Base-by-base conservation (phyloP, 2,888 invertebrate species). In the Calliphora vomitoria region DNA sequence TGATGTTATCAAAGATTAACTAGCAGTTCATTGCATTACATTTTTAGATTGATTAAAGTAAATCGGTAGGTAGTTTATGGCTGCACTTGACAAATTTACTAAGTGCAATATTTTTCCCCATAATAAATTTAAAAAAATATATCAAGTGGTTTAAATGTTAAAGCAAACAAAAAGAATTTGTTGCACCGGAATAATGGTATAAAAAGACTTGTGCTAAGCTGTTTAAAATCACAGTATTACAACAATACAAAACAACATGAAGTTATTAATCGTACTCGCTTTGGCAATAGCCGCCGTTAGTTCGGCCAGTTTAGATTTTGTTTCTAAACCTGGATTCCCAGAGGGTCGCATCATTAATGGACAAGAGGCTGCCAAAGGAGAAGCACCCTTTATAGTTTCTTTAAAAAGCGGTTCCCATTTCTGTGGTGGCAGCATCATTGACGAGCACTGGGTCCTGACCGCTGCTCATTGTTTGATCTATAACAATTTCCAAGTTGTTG, bases 301-400 rank as follows among this genome's bases (percentile, higher is more conserved):
- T 50, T 86, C 89, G 11, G 90, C 90, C 41, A 89, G 83, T 64
- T 83, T 91, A 20, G 89, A 89, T 53, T 75, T 88, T 10, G 79
- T 91, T 31, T 75, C 66, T 38, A 75, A 76, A 74, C 91, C 91
- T 0, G 91, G 90, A 8, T 91, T 92, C 53, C 90, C 91, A 5
- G 89, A 90, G 71, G 92, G 92, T 4, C 91, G 92, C 35, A 91
- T 93, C 72, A 92, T 93, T 82, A 93, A 93, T 74, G 93, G 93
- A 11, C 4, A 90, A 0, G 90, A 92, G 64, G 94, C 94, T 0
- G 0, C 15, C 0, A 89, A 91, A 3, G 93, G 93, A 35, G 93
- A 93, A 88, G 94, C 94, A 10, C 94, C 95, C 0, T 94, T 92
- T 86, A 94, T 94, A 60, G 93, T 94, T 1, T 94, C 94, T 1